A percentile compares a stretch with the other conserved stretches of the same genome.
These are phyloP conservation scores for Chrysolina oricalcia DNA, from an alignment of 2,888 invertebrate genomes.

Conservation along the genomic window DNA sequence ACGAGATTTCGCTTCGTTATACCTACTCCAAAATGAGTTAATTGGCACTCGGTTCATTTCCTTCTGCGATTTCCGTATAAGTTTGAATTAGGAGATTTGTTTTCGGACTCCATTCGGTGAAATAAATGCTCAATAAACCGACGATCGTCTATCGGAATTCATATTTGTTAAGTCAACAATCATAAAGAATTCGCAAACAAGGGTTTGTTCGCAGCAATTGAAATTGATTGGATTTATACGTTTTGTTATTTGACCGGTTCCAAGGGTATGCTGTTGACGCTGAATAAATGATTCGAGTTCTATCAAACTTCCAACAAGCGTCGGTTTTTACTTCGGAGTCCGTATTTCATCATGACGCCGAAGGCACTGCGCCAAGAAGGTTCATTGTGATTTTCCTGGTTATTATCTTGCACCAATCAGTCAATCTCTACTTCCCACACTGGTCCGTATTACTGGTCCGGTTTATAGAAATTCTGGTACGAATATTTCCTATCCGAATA, in stretches of 20 bases:
- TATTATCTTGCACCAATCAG: no score
- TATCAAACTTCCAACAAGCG: no score
- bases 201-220: background rate
- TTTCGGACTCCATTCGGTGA: background rate
- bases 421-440: no score
- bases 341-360: no score
- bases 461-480: no score
- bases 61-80: background rate
- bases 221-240: background rate
- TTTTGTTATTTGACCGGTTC: background rate
- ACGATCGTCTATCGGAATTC: background rate
- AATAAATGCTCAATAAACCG: background rate
- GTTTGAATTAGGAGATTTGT: constrained; percentile 14
- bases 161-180: constrained; percentile 3
- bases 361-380: no score
- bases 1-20: background rate
- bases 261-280: no score
- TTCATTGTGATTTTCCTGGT: no score
- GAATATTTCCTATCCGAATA: no score
- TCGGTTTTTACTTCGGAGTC: no score
- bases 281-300: no score
- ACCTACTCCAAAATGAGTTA: background rate
- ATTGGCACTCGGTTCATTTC: background rate
- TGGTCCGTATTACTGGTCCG: no score
- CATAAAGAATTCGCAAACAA: background rate